Percentiles rank a stretch among this genome's conserved stretches.
These are phyloP conservation scores for Aphidoletes aphidimyza DNA, from an alignment of 2,888 invertebrate genomes.

Conservation along the genomic window DNA sequence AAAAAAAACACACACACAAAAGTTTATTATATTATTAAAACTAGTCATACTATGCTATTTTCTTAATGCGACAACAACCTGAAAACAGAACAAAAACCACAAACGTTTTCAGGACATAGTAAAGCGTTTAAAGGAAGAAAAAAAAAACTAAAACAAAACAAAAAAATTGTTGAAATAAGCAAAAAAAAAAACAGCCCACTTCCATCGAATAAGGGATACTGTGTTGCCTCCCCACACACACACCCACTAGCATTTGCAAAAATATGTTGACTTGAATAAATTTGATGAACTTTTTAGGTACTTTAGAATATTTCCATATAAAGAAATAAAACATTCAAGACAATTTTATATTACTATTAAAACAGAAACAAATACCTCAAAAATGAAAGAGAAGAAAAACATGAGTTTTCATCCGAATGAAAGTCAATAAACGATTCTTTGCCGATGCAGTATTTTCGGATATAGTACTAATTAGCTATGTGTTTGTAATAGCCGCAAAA, in stretches of 20 bases:
- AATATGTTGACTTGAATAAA: not conserved
- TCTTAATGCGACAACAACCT: too few species aligned
- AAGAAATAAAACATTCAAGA: not conserved
- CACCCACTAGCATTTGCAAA: not conserved
- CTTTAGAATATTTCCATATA: not conserved
- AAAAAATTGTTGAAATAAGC: not conserved
- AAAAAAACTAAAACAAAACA: not conserved
- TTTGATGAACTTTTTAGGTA: slow-evolving; percentile 5
- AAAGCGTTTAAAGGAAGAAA: not conserved
- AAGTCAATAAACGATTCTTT: slow-evolving; percentile 33
- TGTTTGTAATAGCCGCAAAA: not conserved
- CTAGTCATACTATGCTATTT: slow-evolving; percentile 22
- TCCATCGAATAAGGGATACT: not conserved
- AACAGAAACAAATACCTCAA: slow-evolving; percentile 19
- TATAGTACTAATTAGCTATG: not conserved
- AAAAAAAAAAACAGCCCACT: slow-evolving; percentile 15
- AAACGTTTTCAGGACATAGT: not conserved
- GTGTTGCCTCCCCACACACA: not conserved
- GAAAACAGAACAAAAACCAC: not conserved
- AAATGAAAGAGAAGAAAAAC: not conserved
- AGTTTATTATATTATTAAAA: slow-evolving; percentile 48
- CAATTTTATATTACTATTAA: slow-evolving; percentile 16
- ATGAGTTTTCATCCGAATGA: slow-evolving; percentile 5
- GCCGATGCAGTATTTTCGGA: slow-evolving; percentile 23
- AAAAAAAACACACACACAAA: too few species aligned